Base-by-base conservation (phyloP, 2,888 invertebrate species). In the Zygothrica quintamaculata region DNA sequence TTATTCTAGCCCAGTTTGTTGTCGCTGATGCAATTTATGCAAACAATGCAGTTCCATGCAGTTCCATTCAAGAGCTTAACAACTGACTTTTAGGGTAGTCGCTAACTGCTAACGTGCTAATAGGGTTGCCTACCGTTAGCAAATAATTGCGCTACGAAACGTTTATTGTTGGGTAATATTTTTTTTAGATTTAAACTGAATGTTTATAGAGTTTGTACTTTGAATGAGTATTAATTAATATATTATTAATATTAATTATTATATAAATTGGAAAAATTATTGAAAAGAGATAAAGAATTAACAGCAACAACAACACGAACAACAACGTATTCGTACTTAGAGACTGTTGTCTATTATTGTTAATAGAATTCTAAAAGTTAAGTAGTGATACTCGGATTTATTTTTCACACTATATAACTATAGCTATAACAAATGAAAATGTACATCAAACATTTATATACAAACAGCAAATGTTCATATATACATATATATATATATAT, bases 1-100 rank as follows among this genome's bases (percentile, higher is more conserved):
- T 93, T 96, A 88, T 96, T 96, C 93, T 96, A 95, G 91, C 89
- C 89, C 89, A 79, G 78, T 74, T 74, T 75, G 78, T 68, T 64
- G 65, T 68, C 61, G 55, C 67, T 66, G 57, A 67, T 68, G 58
- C 53, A 48, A 33, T 48, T 52, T 34, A 22, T 22, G 18, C 18
- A 5, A 22, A 3, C 18, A 2, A 48, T 66, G 76, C 68, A 64
- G 68, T 80, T 22, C 18, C 18, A 48, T 66, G 76, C 68, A 64
- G 68, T 80, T 59, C 60, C 75, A 70, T 62, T 73, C 67, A 74
- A 78, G 81, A 82, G 81, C 81, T 84, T 84, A 84, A 71, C 66
- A 84, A 84, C 68, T 61, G 81, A 84, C 74, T 80, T 82, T 68
- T 70, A 71, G 60, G 52, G 51, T 60, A 50, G 47, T 42, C 69